phyloP scores from a whole-genome alignment of 64 coral and sea anemone species.

The Montipora foliosa region DNA sequence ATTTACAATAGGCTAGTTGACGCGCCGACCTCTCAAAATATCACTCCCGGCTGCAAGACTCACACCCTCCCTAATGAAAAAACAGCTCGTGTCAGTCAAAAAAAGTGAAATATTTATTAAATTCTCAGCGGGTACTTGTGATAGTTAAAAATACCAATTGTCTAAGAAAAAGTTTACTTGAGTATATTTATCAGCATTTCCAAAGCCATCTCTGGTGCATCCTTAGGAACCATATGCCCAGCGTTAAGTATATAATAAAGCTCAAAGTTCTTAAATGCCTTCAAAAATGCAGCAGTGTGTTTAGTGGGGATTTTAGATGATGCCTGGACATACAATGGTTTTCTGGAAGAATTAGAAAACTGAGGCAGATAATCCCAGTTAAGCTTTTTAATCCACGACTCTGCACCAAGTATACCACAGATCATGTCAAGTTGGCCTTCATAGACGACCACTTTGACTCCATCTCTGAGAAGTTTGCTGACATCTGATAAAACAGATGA shows the following conservation, averaged over 20 bases:
- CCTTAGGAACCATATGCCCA: slow-evolving; percentile 96
- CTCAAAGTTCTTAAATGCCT: slow-evolving; percentile 75
- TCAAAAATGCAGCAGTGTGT: slow-evolving; percentile 89
- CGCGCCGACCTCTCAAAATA: too few relatives aligned
- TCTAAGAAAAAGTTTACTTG: not conserved
- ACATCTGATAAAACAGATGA: slow-evolving; percentile 87
- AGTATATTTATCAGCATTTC: slow-evolving; percentile 82
- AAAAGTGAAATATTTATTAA: too few relatives aligned
- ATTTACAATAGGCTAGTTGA: too few relatives aligned
- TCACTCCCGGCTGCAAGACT: too few relatives aligned
- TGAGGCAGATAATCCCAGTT: slow-evolving; percentile 73
- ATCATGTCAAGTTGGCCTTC: slow-evolving; percentile 97
- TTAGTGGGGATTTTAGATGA: slow-evolving; percentile 65
- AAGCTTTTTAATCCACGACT: slow-evolving; percentile 86
- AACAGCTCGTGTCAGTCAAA: too few relatives aligned
- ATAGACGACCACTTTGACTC: slow-evolving; percentile 83
- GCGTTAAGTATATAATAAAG: slow-evolving; percentile 92
- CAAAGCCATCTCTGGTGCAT: slow-evolving; percentile 95
- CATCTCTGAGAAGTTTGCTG: slow-evolving; percentile 62
- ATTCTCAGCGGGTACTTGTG: not conserved
- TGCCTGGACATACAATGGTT: slow-evolving; percentile 68
- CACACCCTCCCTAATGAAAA: too few relatives aligned
- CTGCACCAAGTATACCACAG: slow-evolving; percentile 81
- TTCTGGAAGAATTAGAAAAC: slow-evolving; percentile 62
- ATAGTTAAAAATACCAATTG: not conserved